Evolutionary conservation across 2,797 vertebrate species (phyloP), one percentile per base, ranked within the genome.

Genomic region (Typhlichthys subterraneus): DNA sequence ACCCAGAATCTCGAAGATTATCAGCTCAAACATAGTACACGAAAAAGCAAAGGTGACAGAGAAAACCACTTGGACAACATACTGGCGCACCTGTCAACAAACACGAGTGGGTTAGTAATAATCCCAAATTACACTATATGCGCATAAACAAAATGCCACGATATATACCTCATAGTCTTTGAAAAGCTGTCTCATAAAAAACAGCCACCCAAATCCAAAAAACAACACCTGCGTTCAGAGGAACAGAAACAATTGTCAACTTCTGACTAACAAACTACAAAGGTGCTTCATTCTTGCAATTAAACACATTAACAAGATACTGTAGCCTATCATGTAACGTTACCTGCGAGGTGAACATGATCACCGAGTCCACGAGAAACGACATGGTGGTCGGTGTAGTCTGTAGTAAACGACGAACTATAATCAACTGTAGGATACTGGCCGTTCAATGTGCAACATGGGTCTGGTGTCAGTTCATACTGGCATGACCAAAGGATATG

Each of bases 21-120:
- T 98, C 65, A 99, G 96, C 77, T 99, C 98, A 92, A 99, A 99
- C 98, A 99, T 99, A 29, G 98, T 99, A 75, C 98, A 99, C 17
- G 95, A 99, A 87, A 99, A 98, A 0, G 97, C 97, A 84, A 99
- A 99, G 1, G 96, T 99, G 89, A 99, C 77, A 0, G 98, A 99
- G 87, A 99, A 99, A 74, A 99, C 96, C 52, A 99, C 96, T 83
- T 99, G 96, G 50, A 99, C 97, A 10, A 98, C 92, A 61, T 99
- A 99, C 70, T 98, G 97, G n/a, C 96, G 93, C 13, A 99, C 95
- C 98, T 99, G 88, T 23, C 23, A 56, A 67, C 14, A 79, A 53
- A 77, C 38, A 65, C 11, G 53, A 2, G 59, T 1, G 19, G 2
- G 50, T 1, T 1, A 1, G 71, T 10, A 53, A 31, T 33, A 10